These are phyloP conservation scores for Netelia melanura DNA, from an alignment of 2,888 invertebrate genomes.

Conservation along the genomic window DNA sequence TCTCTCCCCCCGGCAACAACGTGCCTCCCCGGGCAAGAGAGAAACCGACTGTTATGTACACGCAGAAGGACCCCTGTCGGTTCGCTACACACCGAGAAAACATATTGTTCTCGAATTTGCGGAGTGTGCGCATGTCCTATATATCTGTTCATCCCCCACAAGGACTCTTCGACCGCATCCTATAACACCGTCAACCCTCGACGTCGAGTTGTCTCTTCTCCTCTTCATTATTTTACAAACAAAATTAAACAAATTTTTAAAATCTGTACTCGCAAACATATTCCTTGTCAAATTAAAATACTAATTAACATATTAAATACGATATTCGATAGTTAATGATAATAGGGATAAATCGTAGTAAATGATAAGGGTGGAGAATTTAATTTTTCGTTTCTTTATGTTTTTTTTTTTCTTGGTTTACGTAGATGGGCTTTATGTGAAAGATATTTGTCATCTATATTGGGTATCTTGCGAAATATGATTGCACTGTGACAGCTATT, in stretches of 20 bases:
- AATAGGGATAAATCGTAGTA: too few species aligned
- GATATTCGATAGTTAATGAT: too few species aligned
- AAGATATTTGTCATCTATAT: too few species aligned
- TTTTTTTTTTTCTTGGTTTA: too few species aligned
- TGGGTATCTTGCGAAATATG: too few species aligned
- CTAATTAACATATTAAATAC: not conserved
- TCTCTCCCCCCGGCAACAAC: slow-evolving; percentile 73
- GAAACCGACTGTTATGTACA: slow-evolving; percentile 67
- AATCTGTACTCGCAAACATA: not conserved
- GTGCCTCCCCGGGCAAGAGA: slow-evolving; percentile 71
- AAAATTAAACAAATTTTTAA: not conserved
- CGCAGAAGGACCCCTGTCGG: slow-evolving; percentile 70
- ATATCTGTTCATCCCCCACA: slow-evolving; percentile 37
- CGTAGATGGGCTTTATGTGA: too few species aligned
- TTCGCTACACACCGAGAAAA: slow-evolving; percentile 79
- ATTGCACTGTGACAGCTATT: not conserved
- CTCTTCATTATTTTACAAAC: slow-evolving; percentile 3
- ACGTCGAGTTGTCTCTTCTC: not conserved
- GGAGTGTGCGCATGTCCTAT: slow-evolving; percentile 75
- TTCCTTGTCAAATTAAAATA: not conserved
- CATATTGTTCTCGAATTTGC: slow-evolving; percentile 84
- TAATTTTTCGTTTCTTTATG: too few species aligned
- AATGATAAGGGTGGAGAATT: too few species aligned
- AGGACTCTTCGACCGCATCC: slow-evolving; percentile 27
- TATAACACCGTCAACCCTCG: slow-evolving; percentile 7